These are phyloP conservation scores for Diuraphis noxia DNA, from an alignment of 1,140 invertebrate genomes.

Conservation along the genomic window DNA sequence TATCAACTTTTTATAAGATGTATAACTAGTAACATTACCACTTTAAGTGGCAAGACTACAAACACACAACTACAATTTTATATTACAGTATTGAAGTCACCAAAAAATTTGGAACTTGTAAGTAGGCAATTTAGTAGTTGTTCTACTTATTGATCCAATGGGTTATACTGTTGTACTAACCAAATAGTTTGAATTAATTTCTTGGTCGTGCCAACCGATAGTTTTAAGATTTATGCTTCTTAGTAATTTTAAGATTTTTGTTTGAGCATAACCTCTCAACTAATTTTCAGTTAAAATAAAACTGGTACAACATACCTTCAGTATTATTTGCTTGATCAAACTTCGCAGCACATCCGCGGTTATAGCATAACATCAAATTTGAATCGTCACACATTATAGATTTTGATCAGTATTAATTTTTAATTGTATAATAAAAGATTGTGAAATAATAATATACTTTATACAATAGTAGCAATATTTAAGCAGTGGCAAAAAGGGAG, in stretches of 20 bases:
- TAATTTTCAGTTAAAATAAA: not conserved
- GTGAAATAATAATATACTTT: not conserved
- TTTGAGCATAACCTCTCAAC: not conserved
- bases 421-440: not conserved
- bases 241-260: not conserved
- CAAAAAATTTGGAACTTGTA: not conserved
- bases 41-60: too few species aligned
- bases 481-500: not conserved
- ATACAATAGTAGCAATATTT: not conserved
- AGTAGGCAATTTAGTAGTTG: not conserved
- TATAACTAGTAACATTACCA: not conserved
- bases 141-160: not conserved
- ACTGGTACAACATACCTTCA: slow-evolving; percentile 66
- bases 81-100: not conserved
- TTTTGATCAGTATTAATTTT: not conserved
- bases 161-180: not conserved
- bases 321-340: slow-evolving; percentile 78
- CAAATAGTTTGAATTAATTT: not conserved
- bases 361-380: slow-evolving; percentile 72
- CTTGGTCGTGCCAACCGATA: not conserved
- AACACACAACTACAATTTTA: not conserved
- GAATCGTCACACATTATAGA: not conserved
- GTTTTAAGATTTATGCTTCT: not conserved
- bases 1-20: not conserved
- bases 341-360: slow-evolving; percentile 86